These are phyloP conservation scores for Chlamydotis undulata DNA, from an alignment of 2,113 vertebrate genomes.

Conservation along the genomic window DNA sequence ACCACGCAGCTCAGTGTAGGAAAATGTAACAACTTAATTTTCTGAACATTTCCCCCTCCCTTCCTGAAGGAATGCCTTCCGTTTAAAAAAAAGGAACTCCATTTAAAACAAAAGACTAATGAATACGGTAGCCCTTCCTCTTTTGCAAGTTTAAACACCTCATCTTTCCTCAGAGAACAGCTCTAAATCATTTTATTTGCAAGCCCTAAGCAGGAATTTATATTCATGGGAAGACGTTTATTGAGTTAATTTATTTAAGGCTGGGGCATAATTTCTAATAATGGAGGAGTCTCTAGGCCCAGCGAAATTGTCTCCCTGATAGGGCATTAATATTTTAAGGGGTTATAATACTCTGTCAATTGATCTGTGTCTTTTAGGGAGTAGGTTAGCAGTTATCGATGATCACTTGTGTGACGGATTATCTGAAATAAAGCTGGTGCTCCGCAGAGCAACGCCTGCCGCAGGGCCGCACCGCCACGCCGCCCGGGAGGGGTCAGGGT, in stretches of 20 bases:
- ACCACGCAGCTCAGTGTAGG: neutral
- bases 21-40: neutral
- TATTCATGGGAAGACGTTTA: conserved; percentile 64
- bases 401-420: neutral
- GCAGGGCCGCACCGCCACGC: fast-evolving
- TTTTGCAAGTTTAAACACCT: conserved; percentile 55
- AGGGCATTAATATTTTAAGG: conserved; percentile 63
- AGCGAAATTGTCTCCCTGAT: conserved; percentile 51
- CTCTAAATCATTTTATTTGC: conserved; percentile 66
- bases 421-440: neutral
- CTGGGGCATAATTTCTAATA: conserved; percentile 64
- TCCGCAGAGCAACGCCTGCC: neutral
- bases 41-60: neutral
- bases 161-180: conserved; percentile 46
- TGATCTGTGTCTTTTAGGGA: conserved; percentile 34
- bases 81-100: neutral
- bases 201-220: conserved; percentile 62
- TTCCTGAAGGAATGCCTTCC: neutral
- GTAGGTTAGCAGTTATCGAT: conserved; percentile 30
- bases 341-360: conserved; percentile 41
- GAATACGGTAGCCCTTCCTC: neutral
- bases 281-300: conserved; percentile 40
- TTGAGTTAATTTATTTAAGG: conserved; percentile 69
- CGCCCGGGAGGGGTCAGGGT: fast-evolving
- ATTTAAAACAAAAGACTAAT: conserved; percentile 23